phyloP scores from a whole-genome alignment of 2,113 vertebrate genomes.

The Ptilonorhynchus violaceus region DNA sequence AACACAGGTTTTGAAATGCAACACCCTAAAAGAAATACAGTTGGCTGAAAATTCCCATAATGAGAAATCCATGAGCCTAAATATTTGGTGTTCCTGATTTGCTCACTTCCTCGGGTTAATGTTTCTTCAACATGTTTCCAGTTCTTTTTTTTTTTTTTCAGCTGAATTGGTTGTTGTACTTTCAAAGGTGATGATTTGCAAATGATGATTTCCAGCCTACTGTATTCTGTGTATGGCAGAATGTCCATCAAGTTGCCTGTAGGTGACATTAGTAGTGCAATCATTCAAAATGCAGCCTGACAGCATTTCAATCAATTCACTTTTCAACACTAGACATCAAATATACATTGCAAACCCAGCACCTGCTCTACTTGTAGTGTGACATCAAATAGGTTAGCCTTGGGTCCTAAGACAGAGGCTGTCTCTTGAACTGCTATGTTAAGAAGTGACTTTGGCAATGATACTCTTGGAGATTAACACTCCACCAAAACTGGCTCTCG shows the following conservation, averaged over 20 bases:
- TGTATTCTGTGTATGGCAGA: constrained; percentile 29
- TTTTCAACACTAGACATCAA: constrained; percentile 61
- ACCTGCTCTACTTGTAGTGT: constrained; percentile 11
- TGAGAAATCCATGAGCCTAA: constrained; percentile 50
- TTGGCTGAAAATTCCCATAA: constrained; percentile 37
- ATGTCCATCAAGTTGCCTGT: constrained; percentile 60
- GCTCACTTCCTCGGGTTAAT: constrained; percentile 51
- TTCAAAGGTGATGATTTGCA: constrained; percentile 66
- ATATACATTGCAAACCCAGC: constrained; percentile 27
- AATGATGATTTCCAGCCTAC: constrained; percentile 65
- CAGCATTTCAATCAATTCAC: constrained; percentile 61
- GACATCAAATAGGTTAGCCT: constrained; percentile 37
- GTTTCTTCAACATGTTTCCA: constrained; percentile 64
- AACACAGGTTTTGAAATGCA: constrained; percentile 22
- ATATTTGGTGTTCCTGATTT: constrained; percentile 43
- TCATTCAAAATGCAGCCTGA: constrained; percentile 60
- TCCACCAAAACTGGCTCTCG: constrained; percentile 4
- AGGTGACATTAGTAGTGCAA: constrained; percentile 58
- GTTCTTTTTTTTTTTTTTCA: background rate
- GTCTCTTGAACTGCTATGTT: background rate
- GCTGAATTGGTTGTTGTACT: constrained; percentile 35
- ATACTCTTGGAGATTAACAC: constrained; percentile 36
- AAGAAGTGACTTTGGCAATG: constrained; percentile 41
- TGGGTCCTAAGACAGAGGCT: background rate
- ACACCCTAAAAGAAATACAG: constrained; percentile 2